Evolutionary conservation across 2,888 invertebrate species (phyloP).

Genomic region (Beris chalybata): DNA sequence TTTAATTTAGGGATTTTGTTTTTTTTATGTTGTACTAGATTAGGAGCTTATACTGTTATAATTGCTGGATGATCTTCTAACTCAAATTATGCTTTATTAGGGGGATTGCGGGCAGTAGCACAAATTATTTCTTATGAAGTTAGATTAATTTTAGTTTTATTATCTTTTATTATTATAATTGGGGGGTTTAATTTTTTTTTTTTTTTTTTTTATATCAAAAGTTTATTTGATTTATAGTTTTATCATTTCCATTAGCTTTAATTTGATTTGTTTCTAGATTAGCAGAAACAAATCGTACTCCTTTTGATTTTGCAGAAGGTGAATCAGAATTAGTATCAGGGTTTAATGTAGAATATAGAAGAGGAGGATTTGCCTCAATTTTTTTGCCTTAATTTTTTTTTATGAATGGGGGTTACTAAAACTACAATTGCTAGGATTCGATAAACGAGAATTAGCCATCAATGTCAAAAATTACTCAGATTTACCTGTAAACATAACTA

Average conservation of each 20-base stretch:
- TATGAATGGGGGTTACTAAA: no score
- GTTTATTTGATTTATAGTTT: constrained; percentile 60
- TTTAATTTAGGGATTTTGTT: constrained; percentile 49
- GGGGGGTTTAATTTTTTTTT: constrained; percentile 61
- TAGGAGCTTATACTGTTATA: constrained; percentile 67
- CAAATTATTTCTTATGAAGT: constrained; percentile 72
- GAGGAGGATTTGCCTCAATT: constrained; percentile 71
- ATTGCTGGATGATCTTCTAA: constrained; percentile 70
- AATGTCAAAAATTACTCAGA: no score
- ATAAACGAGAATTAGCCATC: no score
- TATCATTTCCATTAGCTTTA: constrained; percentile 61
- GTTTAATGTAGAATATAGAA: constrained; percentile 77
- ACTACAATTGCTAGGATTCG: no score
- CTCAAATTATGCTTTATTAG: constrained; percentile 72
- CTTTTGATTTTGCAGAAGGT: constrained; percentile 79
- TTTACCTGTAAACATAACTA: no score
- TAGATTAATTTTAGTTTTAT: constrained; percentile 66
- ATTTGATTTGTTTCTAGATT: constrained; percentile 64
- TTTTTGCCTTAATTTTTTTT: constrained; percentile 73
- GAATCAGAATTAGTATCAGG: constrained; percentile 79
- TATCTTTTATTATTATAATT: constrained; percentile 63
- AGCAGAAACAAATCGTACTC: constrained; percentile 73
- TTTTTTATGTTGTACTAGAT: constrained; percentile 66
- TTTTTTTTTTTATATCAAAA: constrained; percentile 59
- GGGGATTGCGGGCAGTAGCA: constrained; percentile 59